Evolutionary conservation across 2,113 vertebrate species (phyloP), one percentile per base, ranked within the genome.

Genomic region (Origma solitaria): DNA sequence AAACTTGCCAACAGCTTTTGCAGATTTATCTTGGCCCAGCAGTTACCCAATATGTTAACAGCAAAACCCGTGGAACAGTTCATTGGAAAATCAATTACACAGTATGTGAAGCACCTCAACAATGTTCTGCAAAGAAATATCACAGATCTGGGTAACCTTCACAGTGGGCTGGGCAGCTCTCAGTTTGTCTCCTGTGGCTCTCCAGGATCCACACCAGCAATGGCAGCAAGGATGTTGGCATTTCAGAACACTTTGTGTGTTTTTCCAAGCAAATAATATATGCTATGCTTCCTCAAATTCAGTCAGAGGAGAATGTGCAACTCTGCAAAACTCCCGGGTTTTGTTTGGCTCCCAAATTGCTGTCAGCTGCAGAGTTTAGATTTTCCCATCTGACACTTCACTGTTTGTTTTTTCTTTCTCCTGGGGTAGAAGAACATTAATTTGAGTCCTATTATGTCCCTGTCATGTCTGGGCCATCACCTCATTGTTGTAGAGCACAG

Each of bases 61-160:
- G 95, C 93, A 90, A 84, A 94, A 83, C 65, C 71, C 77, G 45
- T 88, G 91, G 88, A 96, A 86, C 49, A n/a, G 71, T 95, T 96
- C 88, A 76, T 97, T 96, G 96, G 93, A 97, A 98, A 98, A 94
- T 97, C 70, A 94, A 23, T 96, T 83, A 40, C 68, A 47, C 51
- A 49, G 64, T 76, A 62, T 94, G 86, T 7, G 17, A 94, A 96
- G 91, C 91, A 91, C 86, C 77, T 96, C 88, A 86, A 15, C 94
- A 73, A 4, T 78, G 60, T 84, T 95, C 86, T 93, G 33, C 58
- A 38, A 58, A 90, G 78, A 62, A 88, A 37, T 35, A 76, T 31
- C 9, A 0, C 35, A 13, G 28, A 9, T 14, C 79, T 65, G 37
- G 51, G 44, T 42, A 42, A 61, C 75, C 83, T 78, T 61, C n/a